phyloP scores from a whole-genome alignment of 2,797 vertebrate species.

The Semotilus atromaculatus region DNA sequence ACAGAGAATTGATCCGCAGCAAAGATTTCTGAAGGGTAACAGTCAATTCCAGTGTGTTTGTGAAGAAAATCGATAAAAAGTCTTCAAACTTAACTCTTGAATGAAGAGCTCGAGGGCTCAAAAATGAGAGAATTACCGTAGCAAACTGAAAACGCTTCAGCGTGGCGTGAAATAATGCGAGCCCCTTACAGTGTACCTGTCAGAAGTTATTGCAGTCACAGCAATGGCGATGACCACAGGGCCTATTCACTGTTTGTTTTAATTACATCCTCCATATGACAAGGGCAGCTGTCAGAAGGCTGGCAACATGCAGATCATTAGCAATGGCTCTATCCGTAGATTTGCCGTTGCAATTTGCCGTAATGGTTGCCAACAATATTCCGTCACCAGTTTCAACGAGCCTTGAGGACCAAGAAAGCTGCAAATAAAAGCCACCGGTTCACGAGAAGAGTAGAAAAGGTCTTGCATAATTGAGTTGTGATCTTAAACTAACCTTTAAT shows the following conservation, averaged over 20 bases:
- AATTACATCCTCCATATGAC: conserved; percentile 54
- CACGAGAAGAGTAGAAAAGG: conserved; percentile 21
- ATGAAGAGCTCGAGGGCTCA: conserved; percentile 25
- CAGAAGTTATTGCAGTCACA: conserved; percentile 48
- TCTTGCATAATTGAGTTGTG: conserved; percentile 51
- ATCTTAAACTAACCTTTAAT: conserved; percentile 54
- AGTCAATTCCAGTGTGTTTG: not conserved
- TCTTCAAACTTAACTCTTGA: conserved; percentile 23
- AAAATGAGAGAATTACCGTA: conserved; percentile 11
- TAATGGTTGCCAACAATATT: conserved; percentile 23
- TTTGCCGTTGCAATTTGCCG: not conserved
- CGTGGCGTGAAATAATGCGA: conserved; percentile 9
- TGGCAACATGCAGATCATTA: conserved; percentile 28
- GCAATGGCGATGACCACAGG: conserved; percentile 38
- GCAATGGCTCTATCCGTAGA: conserved; percentile 1
- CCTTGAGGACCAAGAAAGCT: not conserved
- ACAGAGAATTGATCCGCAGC: conserved; percentile 15
- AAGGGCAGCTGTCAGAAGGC: conserved; percentile 42
- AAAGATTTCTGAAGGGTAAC: conserved; percentile 23
- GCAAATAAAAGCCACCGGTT: conserved; percentile 34
- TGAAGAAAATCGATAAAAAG: conserved; percentile 6
- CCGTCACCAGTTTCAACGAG: not conserved
- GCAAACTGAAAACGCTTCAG: not conserved
- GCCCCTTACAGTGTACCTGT: conserved; percentile 30
- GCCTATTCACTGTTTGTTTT: conserved; percentile 49